phyloP scores from a whole-genome alignment of 2,113 vertebrate genomes.

The Atrichornis clamosus region DNA sequence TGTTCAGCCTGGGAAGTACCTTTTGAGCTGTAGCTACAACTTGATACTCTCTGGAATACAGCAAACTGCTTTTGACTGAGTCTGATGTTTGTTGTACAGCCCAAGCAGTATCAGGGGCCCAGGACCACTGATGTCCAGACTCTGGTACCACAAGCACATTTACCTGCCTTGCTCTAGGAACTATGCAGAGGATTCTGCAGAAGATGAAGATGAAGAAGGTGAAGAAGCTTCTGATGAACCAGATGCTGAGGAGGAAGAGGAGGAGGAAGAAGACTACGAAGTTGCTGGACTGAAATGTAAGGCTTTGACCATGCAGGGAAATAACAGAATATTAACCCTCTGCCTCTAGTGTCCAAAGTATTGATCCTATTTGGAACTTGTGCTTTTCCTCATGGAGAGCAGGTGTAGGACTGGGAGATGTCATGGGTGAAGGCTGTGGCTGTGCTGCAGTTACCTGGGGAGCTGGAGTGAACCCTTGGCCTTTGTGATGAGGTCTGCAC shows the following conservation, averaged over 20 bases:
- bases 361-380: neutral
- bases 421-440: neutral
- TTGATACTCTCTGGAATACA: neutral
- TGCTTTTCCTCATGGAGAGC: neutral
- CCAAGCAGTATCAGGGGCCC: neutral
- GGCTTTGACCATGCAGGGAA: constrained; percentile 19
- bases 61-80: neutral
- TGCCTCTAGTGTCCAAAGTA: neutral
- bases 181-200: constrained; percentile 87
- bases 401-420: neutral
- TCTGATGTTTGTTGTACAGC: neutral
- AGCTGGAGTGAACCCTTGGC: neutral
- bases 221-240: constrained; percentile 80
- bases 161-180: constrained; percentile 72
- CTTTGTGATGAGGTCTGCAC: neutral
- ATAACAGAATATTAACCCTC: neutral
- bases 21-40: neutral
- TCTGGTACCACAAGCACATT: neutral
- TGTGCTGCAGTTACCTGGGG: neutral
- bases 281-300: constrained; percentile 89
- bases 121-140: neutral
- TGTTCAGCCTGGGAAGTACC: neutral
- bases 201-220: constrained; percentile 84
- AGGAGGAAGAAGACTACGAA: constrained; percentile 86
- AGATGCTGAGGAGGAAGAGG: constrained; percentile 75